Base-by-base conservation (phyloP, 2,888 invertebrate genomes). In the Octodonta nipae region DNA sequence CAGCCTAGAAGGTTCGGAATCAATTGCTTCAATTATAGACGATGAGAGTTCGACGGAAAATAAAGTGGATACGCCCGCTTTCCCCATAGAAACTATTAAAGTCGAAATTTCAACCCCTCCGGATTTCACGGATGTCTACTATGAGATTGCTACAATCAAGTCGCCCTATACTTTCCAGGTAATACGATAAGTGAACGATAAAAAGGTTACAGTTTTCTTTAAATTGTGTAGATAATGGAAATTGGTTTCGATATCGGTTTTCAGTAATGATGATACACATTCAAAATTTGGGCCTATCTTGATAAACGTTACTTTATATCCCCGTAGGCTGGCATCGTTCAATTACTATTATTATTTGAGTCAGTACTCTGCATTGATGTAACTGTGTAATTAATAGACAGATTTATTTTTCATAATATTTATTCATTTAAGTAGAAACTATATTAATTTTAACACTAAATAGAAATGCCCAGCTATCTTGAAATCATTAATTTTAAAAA, bases 161-260 rank as follows among this genome's bases (percentile, higher is more conserved):
- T 85, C 86, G 38, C 87, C 88, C 3, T 88, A 86, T 52, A 78
- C 83, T 35, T 88, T 87, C 63, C 86, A 87, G 77, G 87, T 85
- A 67, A 60, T 53, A 11, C 11, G 22, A 22, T 22, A 22, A 22
- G 22, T 22, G 22, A n/a, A 11, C n/a, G n/a, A n/a, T n/a, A n/a
- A n/a, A n/a, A n/a, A n/a, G n/a, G 20, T 20, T 20, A 20, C 20
- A 20, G 20, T 20, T 20, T 20, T 20, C 20, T n/a, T n/a, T n/a
- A n/a, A n/a, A n/a, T n/a, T n/a, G n/a, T n/a, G n/a, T n/a, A n/a
- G n/a, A n/a, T n/a, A n/a, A n/a, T n/a, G n/a, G n/a, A n/a, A n/a
- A n/a, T n/a, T n/a, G n/a, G n/a, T n/a, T n/a, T n/a, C n/a, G n/a
- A n/a, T n/a, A n/a, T n/a, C n/a, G n/a, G n/a, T n/a, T n/a, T n/a